Conservation (phyloP, 2,888 invertebrate genomes). For the Galerucella nymphaeae region DNA sequence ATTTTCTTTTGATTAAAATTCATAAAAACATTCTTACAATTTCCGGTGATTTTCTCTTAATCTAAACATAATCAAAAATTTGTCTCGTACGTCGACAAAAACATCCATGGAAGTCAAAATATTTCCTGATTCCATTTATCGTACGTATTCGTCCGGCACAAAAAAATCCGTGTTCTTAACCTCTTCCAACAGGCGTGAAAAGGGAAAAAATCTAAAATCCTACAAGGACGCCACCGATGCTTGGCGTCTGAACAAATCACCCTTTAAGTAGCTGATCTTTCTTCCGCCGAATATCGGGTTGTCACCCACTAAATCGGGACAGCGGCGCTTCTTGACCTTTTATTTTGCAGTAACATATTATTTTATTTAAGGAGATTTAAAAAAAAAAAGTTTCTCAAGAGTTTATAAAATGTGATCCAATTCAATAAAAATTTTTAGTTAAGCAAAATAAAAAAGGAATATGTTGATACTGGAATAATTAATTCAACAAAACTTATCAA, state of each 20-base stretch:
- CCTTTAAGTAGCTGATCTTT: conserved; percentile 46
- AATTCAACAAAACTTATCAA: conserved; percentile 12
- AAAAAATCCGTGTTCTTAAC: conserved; percentile 9
- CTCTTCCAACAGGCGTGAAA: conserved; percentile 30
- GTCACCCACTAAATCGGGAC: neutral
- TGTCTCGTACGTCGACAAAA: neutral
- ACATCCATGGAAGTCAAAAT: conserved; percentile 3
- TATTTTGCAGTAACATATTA: neutral
- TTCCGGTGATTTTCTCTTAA: too few relatives aligned
- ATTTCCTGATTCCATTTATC: conserved; percentile 12
- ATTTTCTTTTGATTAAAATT: too few relatives aligned
- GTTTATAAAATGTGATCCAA: too few relatives aligned
- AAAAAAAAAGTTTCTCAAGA: too few relatives aligned
- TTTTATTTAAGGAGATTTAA: too few relatives aligned
- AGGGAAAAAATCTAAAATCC: conserved; percentile 28
- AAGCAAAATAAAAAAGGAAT: neutral
- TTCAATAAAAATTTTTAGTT: too few relatives aligned
- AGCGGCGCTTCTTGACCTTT: neutral
- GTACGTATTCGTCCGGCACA: conserved; percentile 1
- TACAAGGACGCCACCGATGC: conserved; percentile 19
- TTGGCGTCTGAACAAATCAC: conserved; percentile 43
- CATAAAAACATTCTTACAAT: too few relatives aligned
- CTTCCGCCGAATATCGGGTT: conserved; percentile 29
- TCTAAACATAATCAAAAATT: neutral
- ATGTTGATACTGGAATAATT: conserved; percentile 2